Evolutionary conservation across 1,140 invertebrate species (phyloP), one percentile per base, ranked within the genome.

Genomic region (Linepithema humile): DNA sequence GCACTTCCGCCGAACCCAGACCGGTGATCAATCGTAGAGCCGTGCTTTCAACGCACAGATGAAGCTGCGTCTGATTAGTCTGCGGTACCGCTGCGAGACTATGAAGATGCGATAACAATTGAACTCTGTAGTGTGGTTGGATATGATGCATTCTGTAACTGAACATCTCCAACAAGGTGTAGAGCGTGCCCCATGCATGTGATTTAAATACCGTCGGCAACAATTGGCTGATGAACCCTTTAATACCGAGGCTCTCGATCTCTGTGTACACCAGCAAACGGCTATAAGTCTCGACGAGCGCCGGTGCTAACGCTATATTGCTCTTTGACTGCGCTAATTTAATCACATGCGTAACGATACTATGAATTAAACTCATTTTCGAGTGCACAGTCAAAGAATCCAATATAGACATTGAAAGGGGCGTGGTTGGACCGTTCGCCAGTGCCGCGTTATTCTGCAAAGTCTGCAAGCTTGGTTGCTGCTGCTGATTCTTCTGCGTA

Each of bases 321-420:
- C 96, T 96, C 91, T 99, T 99, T 3, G 96, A 97, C 86, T 98
- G 97, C 0, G 98, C 97, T 72, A 97, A 95, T 92, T 98, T 98
- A 17, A 98, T 97, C 1, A 99, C 97, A 90, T 98, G 97, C 0
- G 97, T 97, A 0, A 98, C 98, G 88, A 98, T 98, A 64, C 97
- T 97, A 90, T 99, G 98, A 75, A 99, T 99, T n/a, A 99, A 94
- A 84, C 98, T 98, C 98, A 99, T 99, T 94, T 99, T 99, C 0
- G 98, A 98, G 93, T 99, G 98, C 12, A 99, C 97, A 0, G 99
- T 99, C 17, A 99, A 93, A n/a, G 98, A 98, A 92, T 99, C 99
- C 3, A 99, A 93, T 23, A 99, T 96, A 35, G 97, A 97, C 97
- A 99, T 98, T 0, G 98, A 97, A 15, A 99, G 94, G 0, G 98